A percentile compares a stretch with the other conserved stretches of the same genome.
These are phyloP conservation scores for Lepidonotus clava DNA, from an alignment of 2,888 invertebrate genomes.

Conservation along the genomic window DNA sequence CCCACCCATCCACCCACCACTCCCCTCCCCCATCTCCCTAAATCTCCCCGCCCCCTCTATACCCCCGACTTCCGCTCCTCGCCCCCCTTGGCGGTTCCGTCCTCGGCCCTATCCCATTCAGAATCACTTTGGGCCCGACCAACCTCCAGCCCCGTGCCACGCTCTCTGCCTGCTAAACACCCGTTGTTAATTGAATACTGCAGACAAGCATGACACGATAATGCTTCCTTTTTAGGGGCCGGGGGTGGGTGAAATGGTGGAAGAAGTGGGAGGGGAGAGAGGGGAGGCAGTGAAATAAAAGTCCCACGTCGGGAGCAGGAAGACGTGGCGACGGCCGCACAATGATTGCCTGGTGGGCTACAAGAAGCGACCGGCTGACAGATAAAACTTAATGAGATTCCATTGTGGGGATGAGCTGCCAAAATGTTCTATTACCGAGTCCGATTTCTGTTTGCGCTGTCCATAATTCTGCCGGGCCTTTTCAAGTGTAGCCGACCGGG, in stretches of 20 bases:
- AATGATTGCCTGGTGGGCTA: background rate
- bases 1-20: too few species aligned
- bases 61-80: too few species aligned
- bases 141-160: background rate
- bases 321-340: background rate
- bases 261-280: background rate
- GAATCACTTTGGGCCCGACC: background rate
- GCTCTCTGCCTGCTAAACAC: background rate
- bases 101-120: too few species aligned
- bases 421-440: conserved; percentile 14
- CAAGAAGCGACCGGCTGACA: background rate
- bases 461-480: conserved; percentile 6
- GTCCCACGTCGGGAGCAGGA: background rate
- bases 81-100: too few species aligned
- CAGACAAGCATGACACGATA: conserved; percentile 23
- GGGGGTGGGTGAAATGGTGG: background rate
- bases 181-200: conserved; percentile 8
- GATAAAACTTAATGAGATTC: conserved; percentile 33
- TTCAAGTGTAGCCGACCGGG: background rate
- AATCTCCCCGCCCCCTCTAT: too few species aligned
- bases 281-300: background rate
- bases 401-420: conserved; percentile 33
- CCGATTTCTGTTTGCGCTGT: conserved; percentile 40
- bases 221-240: background rate
- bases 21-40: too few species aligned